Percentiles rank a stretch among this genome's conserved stretches.
These are phyloP conservation scores for Poecilia latipinna DNA, from an alignment of 2,113 vertebrate genomes.

Conservation along the genomic window DNA sequence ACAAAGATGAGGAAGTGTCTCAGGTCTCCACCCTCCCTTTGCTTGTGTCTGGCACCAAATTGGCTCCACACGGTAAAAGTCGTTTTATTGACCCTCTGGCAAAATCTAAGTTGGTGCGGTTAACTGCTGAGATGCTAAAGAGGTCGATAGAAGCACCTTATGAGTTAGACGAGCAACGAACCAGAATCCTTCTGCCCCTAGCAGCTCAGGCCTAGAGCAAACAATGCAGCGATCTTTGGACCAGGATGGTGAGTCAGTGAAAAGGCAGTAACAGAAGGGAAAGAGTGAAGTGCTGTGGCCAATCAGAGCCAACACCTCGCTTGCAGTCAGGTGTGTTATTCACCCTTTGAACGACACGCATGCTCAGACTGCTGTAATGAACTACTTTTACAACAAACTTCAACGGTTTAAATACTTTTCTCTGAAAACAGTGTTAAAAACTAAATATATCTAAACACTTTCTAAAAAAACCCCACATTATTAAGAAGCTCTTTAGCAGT, in stretches of 20 bases:
- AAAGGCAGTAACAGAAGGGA: constrained; percentile 56
- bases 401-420: background rate
- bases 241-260: constrained; percentile 39
- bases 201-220: constrained; percentile 51
- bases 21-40: background rate
- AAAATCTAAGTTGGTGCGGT: constrained; percentile 12
- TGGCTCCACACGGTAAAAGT: background rate
- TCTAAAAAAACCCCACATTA: no score
- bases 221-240: constrained; percentile 75
- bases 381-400: background rate
- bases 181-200: constrained; percentile 23
- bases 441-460: no score
- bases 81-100: background rate
- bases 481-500: no score
- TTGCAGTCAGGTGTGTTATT: constrained; percentile 32
- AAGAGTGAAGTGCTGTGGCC: constrained; percentile 36
- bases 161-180: constrained; percentile 13
- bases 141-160: constrained; percentile 11
- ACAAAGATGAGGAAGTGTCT: background rate
- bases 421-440: background rate
- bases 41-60: background rate
- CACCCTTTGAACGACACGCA: constrained; percentile 18
- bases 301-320: constrained; percentile 28
- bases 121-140: constrained; percentile 7
- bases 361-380: background rate